Evolutionary conservation across 2,888 invertebrate species (phyloP).

Genomic region (Ichneumoninae sp.): DNA sequence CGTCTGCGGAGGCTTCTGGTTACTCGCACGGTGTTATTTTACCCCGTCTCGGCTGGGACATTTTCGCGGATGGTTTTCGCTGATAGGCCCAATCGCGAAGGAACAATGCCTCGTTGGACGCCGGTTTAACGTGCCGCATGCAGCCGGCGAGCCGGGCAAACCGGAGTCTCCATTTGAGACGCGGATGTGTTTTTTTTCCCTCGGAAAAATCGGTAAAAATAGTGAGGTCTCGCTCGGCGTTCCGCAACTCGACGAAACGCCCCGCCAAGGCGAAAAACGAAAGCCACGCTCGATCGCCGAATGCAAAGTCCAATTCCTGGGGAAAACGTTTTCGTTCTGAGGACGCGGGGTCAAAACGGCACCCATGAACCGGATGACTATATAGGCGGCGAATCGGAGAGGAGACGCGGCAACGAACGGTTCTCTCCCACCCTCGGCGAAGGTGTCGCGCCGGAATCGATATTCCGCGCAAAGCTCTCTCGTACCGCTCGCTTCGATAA

Average conservation of each 20-base stretch:
- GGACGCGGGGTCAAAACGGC: background rate
- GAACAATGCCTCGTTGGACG: background rate
- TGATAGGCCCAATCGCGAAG: background rate
- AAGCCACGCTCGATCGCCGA: background rate
- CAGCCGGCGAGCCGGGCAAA: background rate
- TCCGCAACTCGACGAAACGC: too few relatives aligned
- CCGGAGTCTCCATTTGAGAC: background rate
- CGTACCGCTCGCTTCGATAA: conserved; percentile 73
- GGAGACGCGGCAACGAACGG: conserved; percentile 1
- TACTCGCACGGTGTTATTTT: background rate
- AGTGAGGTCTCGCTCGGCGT: background rate
- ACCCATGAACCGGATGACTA: background rate
- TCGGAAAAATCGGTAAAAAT: background rate
- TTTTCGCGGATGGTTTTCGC: background rate
- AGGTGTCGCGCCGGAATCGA: conserved; percentile 72
- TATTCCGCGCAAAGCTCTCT: conserved; percentile 71
- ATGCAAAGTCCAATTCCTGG: background rate
- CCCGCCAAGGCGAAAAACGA: background rate
- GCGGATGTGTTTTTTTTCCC: background rate
- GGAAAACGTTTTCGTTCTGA: conserved; percentile 1
- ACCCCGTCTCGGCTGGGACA: background rate
- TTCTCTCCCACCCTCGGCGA: conserved; percentile 15
- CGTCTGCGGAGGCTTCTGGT: background rate
- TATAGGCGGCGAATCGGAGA: background rate
- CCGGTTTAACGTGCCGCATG: background rate